A percentile compares a stretch with the other conserved stretches of the same genome.
phyloP scores from a whole-genome alignment of 2,888 invertebrate species.

The Eupithecia exiguata region DNA sequence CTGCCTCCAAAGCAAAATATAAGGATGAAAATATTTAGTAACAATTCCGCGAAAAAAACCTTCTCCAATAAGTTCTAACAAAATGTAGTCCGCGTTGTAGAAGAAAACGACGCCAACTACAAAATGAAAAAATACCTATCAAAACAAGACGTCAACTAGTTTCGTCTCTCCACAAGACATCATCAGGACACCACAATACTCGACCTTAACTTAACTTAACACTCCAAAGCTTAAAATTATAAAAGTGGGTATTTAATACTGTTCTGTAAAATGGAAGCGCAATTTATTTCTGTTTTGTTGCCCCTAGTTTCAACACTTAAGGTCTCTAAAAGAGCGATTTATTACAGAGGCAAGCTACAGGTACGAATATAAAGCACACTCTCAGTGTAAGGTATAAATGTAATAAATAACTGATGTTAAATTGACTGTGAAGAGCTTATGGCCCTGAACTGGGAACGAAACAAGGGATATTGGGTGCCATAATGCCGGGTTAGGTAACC shows the following conservation, averaged over 20 bases:
- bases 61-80: no score
- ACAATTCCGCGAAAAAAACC: no score
- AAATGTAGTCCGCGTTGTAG: no score
- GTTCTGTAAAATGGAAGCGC: slow-evolving; percentile 45
- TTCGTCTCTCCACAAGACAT: no score
- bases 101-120: no score
- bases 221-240: background rate
- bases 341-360: slow-evolving; percentile 59
- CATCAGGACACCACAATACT: no score
- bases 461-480: slow-evolving; percentile 57
- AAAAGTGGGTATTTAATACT: background rate
- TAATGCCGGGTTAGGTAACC: slow-evolving; percentile 36
- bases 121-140: no score
- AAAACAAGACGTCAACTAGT: no score
- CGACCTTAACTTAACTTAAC: no score
- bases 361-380: slow-evolving; percentile 69
- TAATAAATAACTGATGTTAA: slow-evolving; percentile 80
- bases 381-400: slow-evolving; percentile 73
- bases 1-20: no score
- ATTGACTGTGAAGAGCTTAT: slow-evolving; percentile 79
- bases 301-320: slow-evolving; percentile 67
- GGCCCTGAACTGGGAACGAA: slow-evolving; percentile 68
- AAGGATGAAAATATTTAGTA: no score
- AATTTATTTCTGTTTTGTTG: slow-evolving; percentile 62
- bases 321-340: slow-evolving; percentile 64